Evolutionary conservation across 2,113 vertebrate species (phyloP).

Genomic region (Jacana jacana): DNA sequence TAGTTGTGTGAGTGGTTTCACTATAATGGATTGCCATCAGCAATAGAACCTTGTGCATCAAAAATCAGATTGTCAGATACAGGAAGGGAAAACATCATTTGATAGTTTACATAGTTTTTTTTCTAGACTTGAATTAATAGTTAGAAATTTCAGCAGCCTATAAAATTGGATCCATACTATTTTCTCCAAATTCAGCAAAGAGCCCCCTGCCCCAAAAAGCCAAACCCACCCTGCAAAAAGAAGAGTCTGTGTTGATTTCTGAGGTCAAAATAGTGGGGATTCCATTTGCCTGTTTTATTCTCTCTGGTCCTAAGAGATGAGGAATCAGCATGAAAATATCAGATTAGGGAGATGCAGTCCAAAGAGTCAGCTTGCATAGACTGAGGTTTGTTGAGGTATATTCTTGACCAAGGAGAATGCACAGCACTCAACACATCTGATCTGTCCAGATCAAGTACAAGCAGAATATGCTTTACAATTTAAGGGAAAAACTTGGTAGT

Average conservation of each 20-base stretch:
- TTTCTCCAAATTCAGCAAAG: not conserved
- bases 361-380: not conserved
- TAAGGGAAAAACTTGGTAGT: not conserved
- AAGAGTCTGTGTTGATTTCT: not conserved
- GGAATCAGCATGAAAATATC: not conserved
- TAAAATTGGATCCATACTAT: accelerated
- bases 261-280: not conserved
- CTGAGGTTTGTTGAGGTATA: not conserved
- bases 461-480: not conserved
- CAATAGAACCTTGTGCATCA: not conserved
- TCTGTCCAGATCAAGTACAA: not conserved
- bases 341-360: not conserved
- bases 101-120: not conserved
- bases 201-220: no score
- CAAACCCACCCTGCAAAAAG: accelerated
- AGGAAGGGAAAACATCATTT: not conserved
- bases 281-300: not conserved
- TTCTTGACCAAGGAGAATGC: not conserved
- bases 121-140: not conserved
- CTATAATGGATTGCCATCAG: not conserved
- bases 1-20: not conserved
- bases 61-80: not conserved
- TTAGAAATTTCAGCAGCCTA: not conserved
- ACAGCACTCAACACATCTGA: not conserved
- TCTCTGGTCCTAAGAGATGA: not conserved